A percentile compares a stretch with the other conserved stretches of the same genome.
Conservation (phyloP, 2,113 vertebrate genomes). For the Chroicocephalus ridibundus region DNA sequence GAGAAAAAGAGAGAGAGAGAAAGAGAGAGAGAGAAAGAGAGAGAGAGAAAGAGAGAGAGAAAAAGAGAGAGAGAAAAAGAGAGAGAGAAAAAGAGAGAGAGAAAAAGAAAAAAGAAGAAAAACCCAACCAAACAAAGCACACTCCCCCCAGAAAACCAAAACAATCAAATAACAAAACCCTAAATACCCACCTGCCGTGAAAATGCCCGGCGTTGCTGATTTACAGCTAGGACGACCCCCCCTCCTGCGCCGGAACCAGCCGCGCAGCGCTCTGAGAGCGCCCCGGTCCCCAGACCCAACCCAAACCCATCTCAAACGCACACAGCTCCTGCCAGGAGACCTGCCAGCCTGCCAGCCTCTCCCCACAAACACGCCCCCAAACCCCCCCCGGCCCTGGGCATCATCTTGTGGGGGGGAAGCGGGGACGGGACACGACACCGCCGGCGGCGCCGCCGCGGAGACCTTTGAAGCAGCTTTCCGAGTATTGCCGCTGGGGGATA, state of each 20-base stretch:
- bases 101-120: background rate
- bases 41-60: too few species aligned
- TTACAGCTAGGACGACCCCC: fast-evolving
- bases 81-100: too few species aligned
- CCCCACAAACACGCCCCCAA: too few species aligned
- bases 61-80: background rate
- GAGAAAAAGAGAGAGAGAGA: too few species aligned
- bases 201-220: fast-evolving
- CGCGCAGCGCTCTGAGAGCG: fast-evolving
- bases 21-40: background rate
- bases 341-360: too few species aligned
- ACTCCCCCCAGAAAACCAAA: too few species aligned
- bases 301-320: fast-evolving
- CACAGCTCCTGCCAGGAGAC: background rate
- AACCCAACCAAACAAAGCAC: too few species aligned
- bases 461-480: background rate
- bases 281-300: fast-evolving
- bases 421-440: background rate
- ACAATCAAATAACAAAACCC: background rate
- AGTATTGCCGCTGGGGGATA: background rate
- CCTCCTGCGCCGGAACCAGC: fast-evolving
- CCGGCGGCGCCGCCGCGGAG: background rate
- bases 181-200: fast-evolving
- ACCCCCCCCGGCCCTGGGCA: background rate
- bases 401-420: too few species aligned